phyloP scores from a whole-genome alignment of 2,888 invertebrate species.

The Metellina segmentata region DNA sequence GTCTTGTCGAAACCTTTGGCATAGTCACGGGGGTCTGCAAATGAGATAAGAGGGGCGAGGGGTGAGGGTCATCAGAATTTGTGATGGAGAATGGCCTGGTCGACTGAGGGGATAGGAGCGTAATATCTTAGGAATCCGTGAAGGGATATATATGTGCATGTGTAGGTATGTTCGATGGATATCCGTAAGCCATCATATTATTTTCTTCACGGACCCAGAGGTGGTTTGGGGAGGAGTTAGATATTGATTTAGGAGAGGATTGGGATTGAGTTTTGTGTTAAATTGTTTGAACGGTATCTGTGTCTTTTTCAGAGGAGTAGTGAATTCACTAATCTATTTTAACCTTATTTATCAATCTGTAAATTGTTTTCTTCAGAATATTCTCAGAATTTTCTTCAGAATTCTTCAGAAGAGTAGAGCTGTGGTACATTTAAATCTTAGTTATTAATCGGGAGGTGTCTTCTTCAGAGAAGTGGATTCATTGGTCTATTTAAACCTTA shows the following conservation, averaged over 20 bases:
- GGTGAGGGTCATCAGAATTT: conserved; percentile 1
- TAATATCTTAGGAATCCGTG: conserved; percentile 46
- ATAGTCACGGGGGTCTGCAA: not conserved
- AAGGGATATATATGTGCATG: not conserved
- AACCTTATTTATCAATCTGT: too few species aligned
- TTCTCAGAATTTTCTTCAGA: too few species aligned
- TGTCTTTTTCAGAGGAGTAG: too few species aligned
- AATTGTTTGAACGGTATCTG: too few species aligned
- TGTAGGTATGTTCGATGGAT: conserved; percentile 16
- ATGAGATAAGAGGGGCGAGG: conserved; percentile 11
- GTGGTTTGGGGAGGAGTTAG: not conserved
- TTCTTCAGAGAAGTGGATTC: too few species aligned
- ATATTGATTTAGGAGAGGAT: not conserved
- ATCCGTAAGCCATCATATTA: conserved; percentile 1
- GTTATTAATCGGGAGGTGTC: too few species aligned
- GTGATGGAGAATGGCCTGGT: not conserved
- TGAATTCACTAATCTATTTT: too few species aligned
- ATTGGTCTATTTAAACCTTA: too few species aligned
- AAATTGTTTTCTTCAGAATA: too few species aligned
- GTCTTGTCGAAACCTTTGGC: conserved; percentile 12
- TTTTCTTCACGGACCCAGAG: not conserved
- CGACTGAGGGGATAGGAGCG: not conserved
- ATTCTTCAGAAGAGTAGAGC: too few species aligned
- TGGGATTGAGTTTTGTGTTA: not conserved
- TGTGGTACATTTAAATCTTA: too few species aligned